A percentile compares a stretch with the other conserved stretches of the same genome.
Evolutionary conservation across 1,140 invertebrate genomes (phyloP).

Genomic region (Sipha flava): DNA sequence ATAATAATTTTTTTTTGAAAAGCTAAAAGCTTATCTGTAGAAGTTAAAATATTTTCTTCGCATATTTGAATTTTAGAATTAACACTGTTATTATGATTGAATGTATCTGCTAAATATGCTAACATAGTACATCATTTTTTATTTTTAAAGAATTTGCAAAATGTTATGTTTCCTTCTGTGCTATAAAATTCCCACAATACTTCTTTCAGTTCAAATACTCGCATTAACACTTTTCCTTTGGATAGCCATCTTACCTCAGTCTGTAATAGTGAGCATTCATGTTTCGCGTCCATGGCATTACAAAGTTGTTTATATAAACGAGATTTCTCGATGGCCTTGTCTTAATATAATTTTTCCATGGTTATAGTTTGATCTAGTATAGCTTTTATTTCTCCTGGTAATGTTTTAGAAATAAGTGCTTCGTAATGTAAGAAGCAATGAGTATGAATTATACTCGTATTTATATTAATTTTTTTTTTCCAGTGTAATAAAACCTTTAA

Average conservation of each 20-base stretch:
- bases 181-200: neutral
- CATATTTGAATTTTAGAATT: too few relatives aligned
- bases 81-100: neutral
- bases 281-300: neutral
- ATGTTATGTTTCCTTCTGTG: neutral
- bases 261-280: neutral
- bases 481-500: neutral
- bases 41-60: too few relatives aligned
- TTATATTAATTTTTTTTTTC: neutral
- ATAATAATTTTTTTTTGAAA: neutral
- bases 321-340: neutral
- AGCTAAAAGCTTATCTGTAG: too few relatives aligned
- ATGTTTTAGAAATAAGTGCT: constrained; percentile 40
- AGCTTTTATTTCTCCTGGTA: constrained; percentile 36
- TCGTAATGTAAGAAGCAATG: constrained; percentile 28
- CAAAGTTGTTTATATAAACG: neutral
- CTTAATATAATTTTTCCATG: constrained; percentile 10
- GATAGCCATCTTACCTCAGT: neutral
- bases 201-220: constrained; percentile 5
- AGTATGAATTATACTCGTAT: neutral
- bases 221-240: neutral
- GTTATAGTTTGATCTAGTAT: constrained; percentile 31
- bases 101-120: neutral
- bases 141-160: neutral
- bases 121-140: neutral